These are phyloP conservation scores for Lochmaea crataegi DNA, from an alignment of 2,888 invertebrate genomes.

Conservation along the genomic window DNA sequence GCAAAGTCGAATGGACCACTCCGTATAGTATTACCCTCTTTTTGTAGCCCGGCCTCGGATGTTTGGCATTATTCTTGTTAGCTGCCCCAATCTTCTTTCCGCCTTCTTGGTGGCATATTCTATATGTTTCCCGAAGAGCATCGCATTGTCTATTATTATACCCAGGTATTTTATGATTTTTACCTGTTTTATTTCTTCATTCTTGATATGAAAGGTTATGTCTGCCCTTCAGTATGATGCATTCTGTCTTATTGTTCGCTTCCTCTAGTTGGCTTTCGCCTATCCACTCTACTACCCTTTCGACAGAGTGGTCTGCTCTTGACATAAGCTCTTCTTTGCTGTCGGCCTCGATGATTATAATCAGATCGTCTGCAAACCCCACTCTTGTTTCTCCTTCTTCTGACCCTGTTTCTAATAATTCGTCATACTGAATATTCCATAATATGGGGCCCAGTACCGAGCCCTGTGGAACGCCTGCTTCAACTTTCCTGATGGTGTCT, in stretches of 20 bases:
- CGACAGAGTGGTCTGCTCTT: conserved; percentile 10
- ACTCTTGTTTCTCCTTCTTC: conserved; percentile 16
- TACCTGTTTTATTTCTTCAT: neutral
- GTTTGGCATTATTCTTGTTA: conserved; percentile 35
- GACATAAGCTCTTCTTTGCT: conserved; percentile 12
- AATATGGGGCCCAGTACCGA: conserved; percentile 30
- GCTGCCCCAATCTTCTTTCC: conserved; percentile 11
- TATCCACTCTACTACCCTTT: conserved; percentile 23
- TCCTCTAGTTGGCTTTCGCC: conserved; percentile 12
- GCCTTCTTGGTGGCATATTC: neutral
- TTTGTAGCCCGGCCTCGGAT: conserved; percentile 28
- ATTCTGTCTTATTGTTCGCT: conserved; percentile 33
- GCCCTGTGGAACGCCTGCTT: conserved; percentile 27
- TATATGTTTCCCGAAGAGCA: too few species aligned
- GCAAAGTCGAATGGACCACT: conserved; percentile 31
- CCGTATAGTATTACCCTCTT: conserved; percentile 29
- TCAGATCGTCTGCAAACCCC: conserved; percentile 35
- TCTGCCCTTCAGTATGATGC: conserved; percentile 16
- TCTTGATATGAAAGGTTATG: conserved; percentile 8
- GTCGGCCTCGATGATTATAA: neutral
- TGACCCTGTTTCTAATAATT: conserved; percentile 15
- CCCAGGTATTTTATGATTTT: conserved; percentile 28
- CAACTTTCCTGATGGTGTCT: neutral
- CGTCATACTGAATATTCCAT: conserved; percentile 28
- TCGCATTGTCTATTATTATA: neutral